Conservation (phyloP, 2,113 vertebrate species). For the Corapipo altera region DNA sequence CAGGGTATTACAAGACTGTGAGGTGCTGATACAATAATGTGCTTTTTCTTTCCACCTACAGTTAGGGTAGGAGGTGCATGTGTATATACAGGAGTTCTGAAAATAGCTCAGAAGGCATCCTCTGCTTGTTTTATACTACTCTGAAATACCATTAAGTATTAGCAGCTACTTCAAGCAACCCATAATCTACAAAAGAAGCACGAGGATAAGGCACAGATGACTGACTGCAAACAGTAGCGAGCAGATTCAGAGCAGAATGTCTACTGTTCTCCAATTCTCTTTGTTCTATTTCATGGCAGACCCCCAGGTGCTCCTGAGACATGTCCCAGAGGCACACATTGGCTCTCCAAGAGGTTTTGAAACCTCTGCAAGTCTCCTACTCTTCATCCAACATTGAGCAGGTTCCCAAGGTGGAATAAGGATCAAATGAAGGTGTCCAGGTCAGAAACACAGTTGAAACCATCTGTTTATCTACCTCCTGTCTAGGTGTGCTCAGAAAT, state of each 20-base stretch:
- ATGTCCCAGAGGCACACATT: too few relatives aligned
- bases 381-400: neutral
- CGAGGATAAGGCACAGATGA: neutral
- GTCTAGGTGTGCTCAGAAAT: neutral
- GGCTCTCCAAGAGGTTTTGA: neutral
- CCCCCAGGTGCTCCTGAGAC: neutral
- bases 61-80: neutral
- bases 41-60: neutral
- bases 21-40: neutral
- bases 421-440: neutral
- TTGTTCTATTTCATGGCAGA: neutral
- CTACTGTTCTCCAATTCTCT: neutral
- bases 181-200: neutral
- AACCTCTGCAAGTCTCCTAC: neutral
- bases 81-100: neutral
- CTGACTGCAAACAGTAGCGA: neutral
- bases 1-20: neutral
- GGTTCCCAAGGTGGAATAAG: neutral
- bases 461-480: neutral
- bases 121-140: neutral
- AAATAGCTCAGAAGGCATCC: neutral
- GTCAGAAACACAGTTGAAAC: neutral
- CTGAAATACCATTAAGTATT: neutral
- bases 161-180: neutral
- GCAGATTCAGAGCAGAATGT: neutral